Evolutionary conservation across 2,888 invertebrate genomes (phyloP).

Genomic region (Drosophila buzzatii): DNA sequence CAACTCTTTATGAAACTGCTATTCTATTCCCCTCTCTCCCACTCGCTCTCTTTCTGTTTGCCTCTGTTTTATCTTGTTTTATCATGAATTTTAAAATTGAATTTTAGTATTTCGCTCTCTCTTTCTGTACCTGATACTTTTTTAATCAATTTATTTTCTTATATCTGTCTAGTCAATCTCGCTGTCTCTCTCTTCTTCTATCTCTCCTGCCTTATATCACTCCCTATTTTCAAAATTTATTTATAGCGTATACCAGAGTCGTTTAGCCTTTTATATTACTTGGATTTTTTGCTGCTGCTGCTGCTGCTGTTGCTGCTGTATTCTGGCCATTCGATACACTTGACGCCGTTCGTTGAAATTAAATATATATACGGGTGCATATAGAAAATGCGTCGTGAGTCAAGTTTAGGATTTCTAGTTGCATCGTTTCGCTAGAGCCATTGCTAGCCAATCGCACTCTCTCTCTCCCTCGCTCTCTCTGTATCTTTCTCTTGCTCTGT

Average conservation of each 20-base stretch:
- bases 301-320: conserved; percentile 9
- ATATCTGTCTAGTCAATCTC: too few relatives aligned
- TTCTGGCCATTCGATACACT: conserved; percentile 77
- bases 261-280: neutral
- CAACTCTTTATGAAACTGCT: too few relatives aligned
- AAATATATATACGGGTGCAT: conserved; percentile 65
- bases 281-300: neutral
- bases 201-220: too few relatives aligned
- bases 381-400: conserved; percentile 81
- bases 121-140: too few relatives aligned
- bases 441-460: neutral
- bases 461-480: neutral
- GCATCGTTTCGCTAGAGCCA: conserved; percentile 46
- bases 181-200: neutral
- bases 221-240: too few relatives aligned
- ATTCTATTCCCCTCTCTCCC: too few relatives aligned
- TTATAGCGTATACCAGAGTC: conserved; percentile 25
- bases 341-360: conserved; percentile 68
- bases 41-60: too few relatives aligned
- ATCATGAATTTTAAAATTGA: too few relatives aligned
- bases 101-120: too few relatives aligned
- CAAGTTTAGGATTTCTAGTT: conserved; percentile 77
- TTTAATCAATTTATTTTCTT: too few relatives aligned
- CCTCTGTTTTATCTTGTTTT: too few relatives aligned
- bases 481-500: conserved; percentile 16